phyloP scores from a whole-genome alignment of 2,797 vertebrate genomes.

The Streptopelia turtur region DNA sequence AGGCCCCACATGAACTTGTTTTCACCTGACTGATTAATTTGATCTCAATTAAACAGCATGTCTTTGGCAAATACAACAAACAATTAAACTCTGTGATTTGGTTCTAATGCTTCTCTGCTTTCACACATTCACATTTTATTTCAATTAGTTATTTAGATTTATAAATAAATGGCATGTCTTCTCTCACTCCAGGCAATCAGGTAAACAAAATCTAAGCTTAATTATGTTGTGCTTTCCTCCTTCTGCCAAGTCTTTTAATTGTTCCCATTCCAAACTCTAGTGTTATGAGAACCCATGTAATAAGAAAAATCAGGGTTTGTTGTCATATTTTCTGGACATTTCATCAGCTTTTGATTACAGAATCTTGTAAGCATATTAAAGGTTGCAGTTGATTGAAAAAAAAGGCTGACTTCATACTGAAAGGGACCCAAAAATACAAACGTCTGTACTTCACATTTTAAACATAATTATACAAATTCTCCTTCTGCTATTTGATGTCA shows the following conservation, averaged over 20 bases:
- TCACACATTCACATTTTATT: constrained; percentile 15
- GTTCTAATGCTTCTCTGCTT: background rate
- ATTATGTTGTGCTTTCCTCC: constrained; percentile 6
- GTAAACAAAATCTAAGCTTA: constrained; percentile 48
- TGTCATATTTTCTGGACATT: background rate
- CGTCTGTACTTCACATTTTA: background rate
- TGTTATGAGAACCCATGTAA: background rate
- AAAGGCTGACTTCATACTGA: background rate
- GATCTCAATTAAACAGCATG: background rate
- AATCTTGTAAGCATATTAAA: background rate
- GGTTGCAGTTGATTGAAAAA: background rate
- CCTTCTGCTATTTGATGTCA: background rate
- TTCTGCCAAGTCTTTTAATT: constrained; percentile 21
- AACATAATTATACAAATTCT: background rate
- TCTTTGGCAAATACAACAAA: background rate
- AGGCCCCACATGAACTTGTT: background rate
- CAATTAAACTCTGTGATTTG: background rate
- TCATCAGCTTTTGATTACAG: background rate
- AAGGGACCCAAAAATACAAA: background rate
- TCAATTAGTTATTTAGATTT: constrained; percentile 41
- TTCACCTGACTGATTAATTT: constrained; percentile 38
- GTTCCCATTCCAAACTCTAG: background rate
- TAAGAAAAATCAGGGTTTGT: background rate
- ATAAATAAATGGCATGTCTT: constrained; percentile 27
- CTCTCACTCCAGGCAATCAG: constrained; percentile 15